A percentile compares a stretch with the other conserved stretches of the same genome.
Conservation (phyloP, 2,888 invertebrate species). For the Andrena flavipes region DNA sequence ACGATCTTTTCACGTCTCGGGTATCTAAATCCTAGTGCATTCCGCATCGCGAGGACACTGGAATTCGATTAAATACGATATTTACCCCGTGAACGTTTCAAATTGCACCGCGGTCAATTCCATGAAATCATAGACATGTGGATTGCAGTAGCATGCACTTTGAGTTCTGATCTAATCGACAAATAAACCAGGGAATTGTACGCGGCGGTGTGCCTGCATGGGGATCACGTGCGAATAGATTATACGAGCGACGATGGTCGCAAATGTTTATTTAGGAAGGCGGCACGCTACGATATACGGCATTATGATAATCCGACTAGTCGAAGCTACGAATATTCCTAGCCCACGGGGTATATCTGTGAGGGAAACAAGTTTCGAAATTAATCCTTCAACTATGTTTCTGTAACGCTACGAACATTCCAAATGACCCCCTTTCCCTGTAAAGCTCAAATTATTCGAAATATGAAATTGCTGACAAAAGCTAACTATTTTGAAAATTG, state of each 20-base stretch:
- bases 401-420: not conserved
- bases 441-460: too few species aligned
- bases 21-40: not conserved
- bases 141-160: slow-evolving; percentile 51
- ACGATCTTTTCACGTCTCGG: not conserved
- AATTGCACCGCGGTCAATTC: slow-evolving; percentile 40
- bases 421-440: too few species aligned
- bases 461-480: too few species aligned
- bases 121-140: slow-evolving; percentile 45
- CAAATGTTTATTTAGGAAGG: slow-evolving; percentile 68
- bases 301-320: slow-evolving; percentile 65
- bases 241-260: slow-evolving; percentile 59
- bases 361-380: slow-evolving; percentile 54
- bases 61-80: slow-evolving; percentile 23
- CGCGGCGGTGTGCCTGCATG: slow-evolving; percentile 41
- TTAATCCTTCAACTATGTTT: slow-evolving; percentile 18
- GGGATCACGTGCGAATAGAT: slow-evolving; percentile 68
- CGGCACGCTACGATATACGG: slow-evolving; percentile 57
- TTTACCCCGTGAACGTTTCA: slow-evolving; percentile 18
- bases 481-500: too few species aligned
- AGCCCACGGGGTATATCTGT: slow-evolving; percentile 26
- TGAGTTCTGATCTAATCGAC: slow-evolving; percentile 65
- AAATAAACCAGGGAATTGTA: slow-evolving; percentile 52
- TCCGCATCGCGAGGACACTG: not conserved
- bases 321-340: slow-evolving; percentile 35